Base-by-base conservation (phyloP, 1,140 invertebrate genomes). In the Himalopsyche phryganea region DNA sequence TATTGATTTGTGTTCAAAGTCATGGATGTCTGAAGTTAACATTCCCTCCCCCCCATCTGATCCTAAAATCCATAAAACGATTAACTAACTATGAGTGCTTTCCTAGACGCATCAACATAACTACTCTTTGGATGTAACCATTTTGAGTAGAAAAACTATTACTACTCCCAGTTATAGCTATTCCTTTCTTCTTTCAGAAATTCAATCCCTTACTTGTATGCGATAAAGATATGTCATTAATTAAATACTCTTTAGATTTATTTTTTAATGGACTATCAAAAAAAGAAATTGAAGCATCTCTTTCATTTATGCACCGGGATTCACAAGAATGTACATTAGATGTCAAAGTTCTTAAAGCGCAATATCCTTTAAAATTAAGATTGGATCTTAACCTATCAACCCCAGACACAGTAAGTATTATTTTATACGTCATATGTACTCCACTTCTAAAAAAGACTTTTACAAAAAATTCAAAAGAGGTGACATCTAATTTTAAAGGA, bases 201-300 rank as follows among this genome's bases (percentile, higher is more conserved):
- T 32, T 53, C 11, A 62, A 62, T 36, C 60, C 60, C 14, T 28
- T 58, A 23, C 40, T 62, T 15, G 50, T 36, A 32, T 49, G 40
- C 4, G 50, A 62, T 33, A 42, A 9, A 28, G 23, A 50, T 20
- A 9, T 44, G 20, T 49, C 36, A n/a, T 41, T 62, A 36, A 32
- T 42, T 13, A 49, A 52, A 18, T 23, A 11, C 28, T 53, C 14
- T 6, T 20, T 62, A 6, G 45, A 62, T 18, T 40, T 45, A 18
- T 41, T 62, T 32, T 53, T 38, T 32, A 19, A 53, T 14, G 46
- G 49, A 11, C 13, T 54, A 6, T 50, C 50, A 28, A 11, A 53
- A 33, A 57, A 53, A 36, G 53, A 20, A 6, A 35, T 33, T 0
- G 28, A 48, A 33, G 51, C 59, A 7, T 38, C 13, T 9, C 18